phyloP scores from a whole-genome alignment of 2,797 vertebrate genomes.

The Glossophaga mutica region DNA sequence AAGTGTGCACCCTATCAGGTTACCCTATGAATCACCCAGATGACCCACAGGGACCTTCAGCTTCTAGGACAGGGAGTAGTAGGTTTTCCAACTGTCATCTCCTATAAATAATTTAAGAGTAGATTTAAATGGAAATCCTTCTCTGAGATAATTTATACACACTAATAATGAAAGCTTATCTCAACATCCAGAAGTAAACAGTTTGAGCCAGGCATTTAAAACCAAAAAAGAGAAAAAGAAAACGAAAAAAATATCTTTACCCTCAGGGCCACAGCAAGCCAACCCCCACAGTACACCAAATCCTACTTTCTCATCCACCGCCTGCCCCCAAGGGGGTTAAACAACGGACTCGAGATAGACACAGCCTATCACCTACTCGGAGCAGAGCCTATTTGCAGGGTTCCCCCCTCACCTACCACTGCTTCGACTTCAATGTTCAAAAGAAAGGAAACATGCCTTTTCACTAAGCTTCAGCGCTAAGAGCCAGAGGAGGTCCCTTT shows the following conservation, averaged over 20 bases:
- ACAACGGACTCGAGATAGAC: background rate
- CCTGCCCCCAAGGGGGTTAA: background rate
- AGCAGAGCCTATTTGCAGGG: background rate
- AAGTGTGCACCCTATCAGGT: constrained; percentile 78
- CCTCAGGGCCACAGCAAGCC: background rate
- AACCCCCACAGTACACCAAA: background rate
- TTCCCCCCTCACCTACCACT: background rate
- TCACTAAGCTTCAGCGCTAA: background rate
- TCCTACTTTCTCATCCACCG: background rate
- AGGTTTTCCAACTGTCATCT: constrained; percentile 78
- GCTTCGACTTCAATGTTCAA: background rate
- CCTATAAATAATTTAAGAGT: constrained; percentile 87
- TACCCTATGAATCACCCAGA: constrained; percentile 77
- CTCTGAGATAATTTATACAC: constrained; percentile 28
- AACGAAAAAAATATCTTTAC: background rate
- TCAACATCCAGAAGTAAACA: constrained; percentile 37
- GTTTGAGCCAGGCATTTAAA: background rate
- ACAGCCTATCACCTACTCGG: background rate
- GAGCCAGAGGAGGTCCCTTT: background rate
- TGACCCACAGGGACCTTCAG: constrained; percentile 80
- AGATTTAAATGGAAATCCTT: constrained; percentile 72
- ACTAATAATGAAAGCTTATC: constrained; percentile 30
- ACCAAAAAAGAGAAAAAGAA: background rate
- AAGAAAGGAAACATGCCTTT: background rate
- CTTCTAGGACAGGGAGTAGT: constrained; percentile 71